These are phyloP conservation scores for Tromatobia lineatoria DNA, from an alignment of 2,888 invertebrate species.

Conservation along the genomic window DNA sequence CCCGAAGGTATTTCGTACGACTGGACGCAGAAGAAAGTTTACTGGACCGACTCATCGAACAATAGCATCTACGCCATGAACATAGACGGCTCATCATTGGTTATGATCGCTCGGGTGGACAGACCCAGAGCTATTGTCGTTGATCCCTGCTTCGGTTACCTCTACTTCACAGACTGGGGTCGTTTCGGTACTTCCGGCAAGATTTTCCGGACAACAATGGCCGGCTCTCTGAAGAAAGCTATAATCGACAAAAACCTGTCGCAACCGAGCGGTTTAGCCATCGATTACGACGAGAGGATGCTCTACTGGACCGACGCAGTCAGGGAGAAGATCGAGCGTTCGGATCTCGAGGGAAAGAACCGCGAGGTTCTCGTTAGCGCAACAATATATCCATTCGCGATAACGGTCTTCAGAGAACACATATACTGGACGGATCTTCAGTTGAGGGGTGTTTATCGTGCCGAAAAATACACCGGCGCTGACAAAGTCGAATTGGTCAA, in stretches of 20 bases:
- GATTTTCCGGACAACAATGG: constrained; percentile 98
- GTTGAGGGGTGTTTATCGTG: constrained; percentile 96
- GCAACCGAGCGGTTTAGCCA: constrained; percentile 97
- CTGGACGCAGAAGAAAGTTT: constrained; percentile 98
- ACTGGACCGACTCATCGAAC: constrained; percentile 98
- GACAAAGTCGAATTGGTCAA: constrained; percentile 98
- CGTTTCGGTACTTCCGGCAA: constrained; percentile 96
- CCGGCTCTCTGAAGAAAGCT: constrained; percentile 95
- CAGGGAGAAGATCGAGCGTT: constrained; percentile 97
- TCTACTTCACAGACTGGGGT: constrained; percentile 99
- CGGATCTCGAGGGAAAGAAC: constrained; percentile 94
- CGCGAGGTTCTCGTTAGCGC: constrained; percentile 95
- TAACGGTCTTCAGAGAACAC: constrained; percentile 95
- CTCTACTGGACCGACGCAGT: constrained; percentile 99
- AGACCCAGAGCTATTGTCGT: constrained; percentile 97
- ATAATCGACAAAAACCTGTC: constrained; percentile 96
- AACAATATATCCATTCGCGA: constrained; percentile 98
- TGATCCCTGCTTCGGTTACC: constrained; percentile 97
- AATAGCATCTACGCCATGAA: constrained; percentile 98
- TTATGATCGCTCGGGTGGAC: constrained; percentile 97
- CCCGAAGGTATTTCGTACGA: constrained; percentile 98
- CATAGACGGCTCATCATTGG: constrained; percentile 93
- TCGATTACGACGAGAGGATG: constrained; percentile 97
- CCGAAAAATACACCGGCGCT: constrained; percentile 98
- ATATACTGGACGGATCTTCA: constrained; percentile 99